These are phyloP conservation scores for Bujurquina vittata DNA, from an alignment of 2,113 vertebrate species.

Conservation along the genomic window DNA sequence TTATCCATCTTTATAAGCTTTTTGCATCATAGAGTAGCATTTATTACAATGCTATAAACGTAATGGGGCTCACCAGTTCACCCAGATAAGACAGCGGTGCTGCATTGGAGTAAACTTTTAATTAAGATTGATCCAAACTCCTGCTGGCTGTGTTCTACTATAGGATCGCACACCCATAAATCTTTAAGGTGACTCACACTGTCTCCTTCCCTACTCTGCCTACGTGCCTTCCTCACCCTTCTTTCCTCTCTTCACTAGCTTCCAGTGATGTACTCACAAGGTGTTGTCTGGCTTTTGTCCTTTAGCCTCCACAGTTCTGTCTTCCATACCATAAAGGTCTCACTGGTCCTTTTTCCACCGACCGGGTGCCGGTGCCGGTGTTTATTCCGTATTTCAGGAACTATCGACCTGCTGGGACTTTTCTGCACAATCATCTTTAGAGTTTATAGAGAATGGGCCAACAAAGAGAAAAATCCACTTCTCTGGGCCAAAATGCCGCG, in stretches of 20 bases:
- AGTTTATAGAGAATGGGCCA: too few species aligned
- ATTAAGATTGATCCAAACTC: slow-evolving; percentile 64
- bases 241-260: not conserved
- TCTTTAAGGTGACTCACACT: slow-evolving; percentile 47
- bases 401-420: too few species aligned
- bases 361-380: too few species aligned
- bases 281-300: too few species aligned
- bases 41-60: slow-evolving; percentile 26
- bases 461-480: too few species aligned
- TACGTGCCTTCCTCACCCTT: not conserved
- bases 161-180: slow-evolving; percentile 50
- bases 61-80: slow-evolving; percentile 15
- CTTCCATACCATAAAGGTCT: too few species aligned
- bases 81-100: slow-evolving; percentile 12
- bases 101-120: slow-evolving; percentile 44
- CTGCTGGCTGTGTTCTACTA: slow-evolving; percentile 22
- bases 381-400: too few species aligned
- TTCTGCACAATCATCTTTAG: too few species aligned
- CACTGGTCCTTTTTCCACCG: too few species aligned
- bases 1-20: not conserved
- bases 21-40: not conserved
- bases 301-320: too few species aligned
- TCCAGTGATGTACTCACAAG: too few species aligned
- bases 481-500: too few species aligned
- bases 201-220: not conserved